A percentile compares a stretch with the other conserved stretches of the same genome.
phyloP scores from a whole-genome alignment of 2,797 vertebrate species.

The Characodon lateralis region DNA sequence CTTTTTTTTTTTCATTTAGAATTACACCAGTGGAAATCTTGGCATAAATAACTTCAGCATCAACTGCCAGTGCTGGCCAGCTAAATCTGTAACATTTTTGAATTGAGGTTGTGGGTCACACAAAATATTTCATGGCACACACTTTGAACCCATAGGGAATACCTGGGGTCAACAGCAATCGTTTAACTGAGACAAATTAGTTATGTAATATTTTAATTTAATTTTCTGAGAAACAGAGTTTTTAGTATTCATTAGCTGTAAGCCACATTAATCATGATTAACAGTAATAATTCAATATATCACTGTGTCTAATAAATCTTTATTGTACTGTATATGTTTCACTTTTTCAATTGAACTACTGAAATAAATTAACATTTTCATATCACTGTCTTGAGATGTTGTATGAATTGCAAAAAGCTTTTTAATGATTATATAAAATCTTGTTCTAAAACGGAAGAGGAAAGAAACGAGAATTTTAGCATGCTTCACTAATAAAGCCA shows the following conservation, averaged over 20 bases:
- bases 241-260: background rate
- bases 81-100: too few relatives aligned
- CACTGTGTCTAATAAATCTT: background rate
- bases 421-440: background rate
- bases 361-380: background rate
- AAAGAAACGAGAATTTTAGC: constrained; percentile 22
- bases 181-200: background rate
- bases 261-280: background rate
- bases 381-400: background rate
- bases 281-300: background rate
- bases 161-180: background rate
- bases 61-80: too few relatives aligned
- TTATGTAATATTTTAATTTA: background rate
- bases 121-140: too few relatives aligned
- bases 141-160: too few relatives aligned
- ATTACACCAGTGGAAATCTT: too few relatives aligned
- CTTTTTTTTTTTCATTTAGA: background rate
- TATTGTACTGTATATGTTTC: background rate
- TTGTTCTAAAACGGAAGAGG: constrained; percentile 8
- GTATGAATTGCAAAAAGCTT: background rate
- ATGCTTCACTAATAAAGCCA: constrained; percentile 36
- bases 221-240: background rate
- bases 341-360: background rate
- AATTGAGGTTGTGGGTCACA: too few relatives aligned
- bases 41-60: too few relatives aligned